phyloP scores from a whole-genome alignment of 2,888 invertebrate genomes.

The Koerneria pararmatus region DNA sequence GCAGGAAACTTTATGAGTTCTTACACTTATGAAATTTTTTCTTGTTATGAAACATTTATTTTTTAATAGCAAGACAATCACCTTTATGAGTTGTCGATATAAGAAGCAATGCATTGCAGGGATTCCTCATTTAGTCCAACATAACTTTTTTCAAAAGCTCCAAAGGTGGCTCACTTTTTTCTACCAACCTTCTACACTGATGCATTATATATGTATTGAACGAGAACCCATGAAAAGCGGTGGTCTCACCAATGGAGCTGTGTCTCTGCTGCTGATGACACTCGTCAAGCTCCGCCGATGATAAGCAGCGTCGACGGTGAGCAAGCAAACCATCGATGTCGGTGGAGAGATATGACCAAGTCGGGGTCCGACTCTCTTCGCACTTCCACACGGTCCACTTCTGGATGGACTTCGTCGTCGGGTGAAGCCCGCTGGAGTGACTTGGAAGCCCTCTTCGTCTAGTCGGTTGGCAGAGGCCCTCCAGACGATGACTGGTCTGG shows the following conservation, averaged over 20 bases:
- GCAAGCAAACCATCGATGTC: neutral
- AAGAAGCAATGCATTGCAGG: no score
- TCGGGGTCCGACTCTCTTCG: conserved; percentile 27
- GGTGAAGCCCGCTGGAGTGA: conserved; percentile 17
- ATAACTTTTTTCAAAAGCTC: no score
- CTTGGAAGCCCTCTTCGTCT: conserved; percentile 7
- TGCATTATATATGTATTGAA: no score
- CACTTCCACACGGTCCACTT: neutral
- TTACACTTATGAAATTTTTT: no score
- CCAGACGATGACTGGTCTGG: conserved; percentile 27
- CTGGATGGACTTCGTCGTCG: conserved; percentile 5
- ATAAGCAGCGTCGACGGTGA: conserved; percentile 17
- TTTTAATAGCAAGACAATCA: no score
- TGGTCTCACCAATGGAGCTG: neutral
- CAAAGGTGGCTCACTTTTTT: no score
- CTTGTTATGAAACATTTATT: no score
- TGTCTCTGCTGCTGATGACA: neutral
- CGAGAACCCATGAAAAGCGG: no score
- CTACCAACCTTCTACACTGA: no score
- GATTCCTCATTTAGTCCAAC: no score
- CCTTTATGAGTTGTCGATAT: no score
- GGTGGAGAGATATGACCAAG: conserved; percentile 31
- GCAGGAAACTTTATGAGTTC: no score
- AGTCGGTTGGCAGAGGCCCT: conserved; percentile 17
- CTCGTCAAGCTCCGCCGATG: neutral